These are phyloP conservation scores for Sylvia borin DNA, from an alignment of 2,797 vertebrate genomes.

Conservation along the genomic window DNA sequence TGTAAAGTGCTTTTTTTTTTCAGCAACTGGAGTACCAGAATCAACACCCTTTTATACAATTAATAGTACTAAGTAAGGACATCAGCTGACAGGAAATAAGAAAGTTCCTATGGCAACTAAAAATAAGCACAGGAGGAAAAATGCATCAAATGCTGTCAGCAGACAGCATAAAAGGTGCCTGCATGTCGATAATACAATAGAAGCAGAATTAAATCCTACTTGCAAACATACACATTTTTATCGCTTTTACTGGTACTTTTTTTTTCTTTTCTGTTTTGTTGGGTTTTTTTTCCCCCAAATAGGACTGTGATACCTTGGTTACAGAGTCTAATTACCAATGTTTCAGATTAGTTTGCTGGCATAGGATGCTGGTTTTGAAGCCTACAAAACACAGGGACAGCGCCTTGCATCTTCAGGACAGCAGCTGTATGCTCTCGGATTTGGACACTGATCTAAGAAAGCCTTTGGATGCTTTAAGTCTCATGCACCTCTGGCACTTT, in stretches of 20 bases:
- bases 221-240: neutral
- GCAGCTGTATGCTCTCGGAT: neutral
- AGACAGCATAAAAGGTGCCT: neutral
- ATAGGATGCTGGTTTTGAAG: neutral
- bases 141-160: conserved; percentile 22
- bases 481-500: neutral
- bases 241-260: neutral
- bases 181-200: neutral
- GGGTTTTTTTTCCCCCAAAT: rapidly evolving
- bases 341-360: neutral
- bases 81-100: conserved; percentile 66
- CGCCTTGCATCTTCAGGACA: neutral
- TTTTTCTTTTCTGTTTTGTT: neutral
- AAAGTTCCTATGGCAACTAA: conserved; percentile 73
- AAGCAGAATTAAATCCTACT: neutral
- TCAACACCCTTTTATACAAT: conserved; percentile 46
- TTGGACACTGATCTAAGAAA: neutral
- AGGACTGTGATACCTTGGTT: neutral
- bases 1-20: neutral
- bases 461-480: neutral
- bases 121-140: conserved; percentile 62
- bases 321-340: neutral
- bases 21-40: conserved; percentile 22
- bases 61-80: conserved; percentile 44
- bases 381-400: neutral